A percentile compares a stretch with the other conserved stretches of the same genome.
These are phyloP conservation scores for Chloropsis cyanopogon DNA, from an alignment of 2,113 vertebrate genomes.

Conservation along the genomic window DNA sequence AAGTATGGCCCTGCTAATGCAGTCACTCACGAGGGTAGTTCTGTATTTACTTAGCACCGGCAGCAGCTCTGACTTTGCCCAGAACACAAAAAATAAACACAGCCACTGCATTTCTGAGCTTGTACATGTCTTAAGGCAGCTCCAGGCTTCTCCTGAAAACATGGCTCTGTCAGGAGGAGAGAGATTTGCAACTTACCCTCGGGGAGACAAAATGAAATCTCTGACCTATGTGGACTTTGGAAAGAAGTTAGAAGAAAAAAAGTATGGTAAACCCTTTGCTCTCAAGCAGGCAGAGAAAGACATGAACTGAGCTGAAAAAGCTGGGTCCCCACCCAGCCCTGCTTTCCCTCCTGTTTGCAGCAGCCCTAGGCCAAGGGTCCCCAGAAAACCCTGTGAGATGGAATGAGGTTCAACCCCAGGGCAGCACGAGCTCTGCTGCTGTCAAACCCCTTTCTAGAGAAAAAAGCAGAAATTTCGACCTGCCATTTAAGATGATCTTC, in stretches of 20 bases:
- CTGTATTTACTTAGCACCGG: slow-evolving; percentile 49
- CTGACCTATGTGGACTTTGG: background rate
- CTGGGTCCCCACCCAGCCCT: background rate
- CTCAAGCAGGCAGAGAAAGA: background rate
- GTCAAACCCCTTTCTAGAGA: background rate
- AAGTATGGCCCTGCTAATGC: slow-evolving; percentile 4
- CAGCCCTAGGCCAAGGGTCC: background rate
- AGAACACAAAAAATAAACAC: slow-evolving; percentile 36
- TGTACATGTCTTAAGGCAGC: slow-evolving; percentile 30
- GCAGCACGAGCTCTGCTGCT: background rate
- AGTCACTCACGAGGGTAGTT: slow-evolving; percentile 27
- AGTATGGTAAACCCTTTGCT: background rate
- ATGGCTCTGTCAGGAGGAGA: background rate
- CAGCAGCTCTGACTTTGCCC: slow-evolving; percentile 22
- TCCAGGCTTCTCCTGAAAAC: slow-evolving; percentile 7
- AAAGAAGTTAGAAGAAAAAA: background rate
- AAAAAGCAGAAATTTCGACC: background rate
- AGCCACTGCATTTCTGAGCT: slow-evolving; percentile 48
- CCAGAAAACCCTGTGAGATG: background rate
- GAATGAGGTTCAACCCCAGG: background rate
- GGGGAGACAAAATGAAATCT: background rate
- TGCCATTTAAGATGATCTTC: background rate
- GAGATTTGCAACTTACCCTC: background rate
- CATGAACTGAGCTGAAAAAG: background rate
- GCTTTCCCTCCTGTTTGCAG: background rate